Base-by-base conservation (phyloP, 2,888 invertebrate genomes). In the Sclerodermus sp. region DNA sequence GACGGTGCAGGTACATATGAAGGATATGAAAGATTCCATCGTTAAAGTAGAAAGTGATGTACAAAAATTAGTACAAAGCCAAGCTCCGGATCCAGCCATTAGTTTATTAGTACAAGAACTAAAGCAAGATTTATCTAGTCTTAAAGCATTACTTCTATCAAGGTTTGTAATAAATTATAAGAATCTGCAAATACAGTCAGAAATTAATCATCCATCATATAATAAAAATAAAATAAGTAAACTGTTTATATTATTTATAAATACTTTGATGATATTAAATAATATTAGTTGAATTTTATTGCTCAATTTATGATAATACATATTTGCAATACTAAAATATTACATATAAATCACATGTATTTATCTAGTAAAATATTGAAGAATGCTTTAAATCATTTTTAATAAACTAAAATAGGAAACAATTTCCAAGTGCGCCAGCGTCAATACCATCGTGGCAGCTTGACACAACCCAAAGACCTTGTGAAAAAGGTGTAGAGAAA, bases 371-470 rank as follows among this genome's bases (percentile, higher is more conserved):
- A 8, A 23, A 23, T 23, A 23, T 23, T 23, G 8, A 8, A 23
- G 23, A 8, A 8, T 8, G 8, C 8, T 23, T 23, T 23, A n/a
- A n/a, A n/a, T 23, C 23, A 23, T 3, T 23, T 23, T 23, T 23
- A 23, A 5, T 23, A 23, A n/a, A 42, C 18, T 30, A 3, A 42
- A 42, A n/a, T 60, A 89, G 91, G 68, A 91, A 90, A 77, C 91
- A 91, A 79, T 91, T 91, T 76, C 88, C 91, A 15, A 83, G 86
- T 10, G 83, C 89, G 1, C 79, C 81, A 29, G 72, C 77, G 1
- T 89, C 89, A 1, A 91, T 91, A 62, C 91, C 91, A 15, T 85
- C 89, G 12, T 91, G 91, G 91, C 91, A 91, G 75, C 79, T 90
- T 51, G 85, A 85, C 43, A 83, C 77, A 15, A 66, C 60, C 56